Evolutionary conservation across 2,888 invertebrate species (phyloP).

Genomic region (Drosophila hawaiiensis): DNA sequence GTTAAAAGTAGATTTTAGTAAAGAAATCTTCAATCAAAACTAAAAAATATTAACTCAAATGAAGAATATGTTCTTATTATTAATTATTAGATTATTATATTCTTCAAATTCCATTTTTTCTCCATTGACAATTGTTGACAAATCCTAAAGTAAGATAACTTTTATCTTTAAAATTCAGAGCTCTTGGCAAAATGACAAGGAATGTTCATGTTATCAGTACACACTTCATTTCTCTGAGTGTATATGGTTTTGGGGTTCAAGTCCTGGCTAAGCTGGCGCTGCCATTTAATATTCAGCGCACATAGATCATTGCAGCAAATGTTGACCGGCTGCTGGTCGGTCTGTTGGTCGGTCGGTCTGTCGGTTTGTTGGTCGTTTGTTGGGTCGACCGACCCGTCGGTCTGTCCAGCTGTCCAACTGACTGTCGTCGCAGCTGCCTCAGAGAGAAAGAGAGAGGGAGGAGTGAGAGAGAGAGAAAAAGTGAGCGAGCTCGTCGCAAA

Average conservation of each 20-base stretch:
- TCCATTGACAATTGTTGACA: no score
- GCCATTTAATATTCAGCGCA: slow-evolving; percentile 84
- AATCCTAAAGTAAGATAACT: not conserved
- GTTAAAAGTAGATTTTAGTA: not conserved
- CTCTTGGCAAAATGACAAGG: not conserved
- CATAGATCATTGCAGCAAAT: slow-evolving; percentile 85
- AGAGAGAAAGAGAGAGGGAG: not conserved
- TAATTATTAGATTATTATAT: not conserved
- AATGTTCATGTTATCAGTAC: not conserved
- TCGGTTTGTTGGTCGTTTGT: not conserved
- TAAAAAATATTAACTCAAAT: not conserved
- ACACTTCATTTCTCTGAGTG: not conserved
- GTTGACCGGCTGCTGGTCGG: slow-evolving; percentile 47
- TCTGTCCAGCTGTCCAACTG: not conserved
- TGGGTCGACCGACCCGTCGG: slow-evolving; percentile 22
- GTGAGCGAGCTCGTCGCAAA: slow-evolving; percentile 46
- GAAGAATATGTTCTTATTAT: not conserved
- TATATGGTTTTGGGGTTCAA: slow-evolving; percentile 19
- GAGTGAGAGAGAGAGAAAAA: not conserved
- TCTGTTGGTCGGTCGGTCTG: slow-evolving; percentile 6
- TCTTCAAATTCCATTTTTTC: no score
- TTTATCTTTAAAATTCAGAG: not conserved
- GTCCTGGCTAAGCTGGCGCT: slow-evolving; percentile 45
- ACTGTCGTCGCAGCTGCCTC: not conserved
- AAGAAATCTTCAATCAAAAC: not conserved